A percentile compares a stretch with the other conserved stretches of the same genome.
These are phyloP conservation scores for Drosophila barbarae DNA, from an alignment of 2,888 invertebrate genomes.

Conservation along the genomic window DNA sequence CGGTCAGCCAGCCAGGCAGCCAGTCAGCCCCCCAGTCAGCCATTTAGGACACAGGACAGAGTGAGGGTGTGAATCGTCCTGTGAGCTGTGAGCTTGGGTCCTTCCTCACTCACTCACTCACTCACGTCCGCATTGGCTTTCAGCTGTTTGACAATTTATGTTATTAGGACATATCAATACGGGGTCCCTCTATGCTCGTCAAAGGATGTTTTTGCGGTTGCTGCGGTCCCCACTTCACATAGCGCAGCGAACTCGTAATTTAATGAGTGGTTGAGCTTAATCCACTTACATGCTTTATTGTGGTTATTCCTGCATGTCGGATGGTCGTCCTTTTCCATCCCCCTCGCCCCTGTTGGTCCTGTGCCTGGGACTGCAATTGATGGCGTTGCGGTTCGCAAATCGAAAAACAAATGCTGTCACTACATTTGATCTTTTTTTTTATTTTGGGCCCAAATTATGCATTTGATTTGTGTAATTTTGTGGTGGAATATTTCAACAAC, in stretches of 20 bases:
- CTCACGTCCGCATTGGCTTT: constrained; percentile 1
- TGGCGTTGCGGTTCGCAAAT: constrained; percentile 40
- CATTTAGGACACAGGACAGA: constrained; percentile 4
- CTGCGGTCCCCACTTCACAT: constrained; percentile 41
- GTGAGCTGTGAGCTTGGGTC: not conserved
- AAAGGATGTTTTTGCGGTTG: constrained; percentile 53
- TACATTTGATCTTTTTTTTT: constrained; percentile 36
- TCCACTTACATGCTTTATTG: constrained; percentile 63
- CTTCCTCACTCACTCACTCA: constrained; percentile 3
- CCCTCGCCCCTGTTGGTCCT: not conserved
- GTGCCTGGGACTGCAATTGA: constrained; percentile 20
- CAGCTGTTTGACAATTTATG: constrained; percentile 53
- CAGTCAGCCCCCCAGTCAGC: not conserved
- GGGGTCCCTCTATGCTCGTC: constrained; percentile 25
- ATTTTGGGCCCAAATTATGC: constrained; percentile 15
- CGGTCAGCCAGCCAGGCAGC: not conserved
- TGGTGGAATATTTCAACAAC: constrained; percentile 23
- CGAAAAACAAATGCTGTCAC: constrained; percentile 41
- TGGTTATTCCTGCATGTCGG: constrained; percentile 47
- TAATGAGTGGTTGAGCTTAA: constrained; percentile 63
- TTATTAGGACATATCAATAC: constrained; percentile 52
- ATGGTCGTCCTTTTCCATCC: not conserved
- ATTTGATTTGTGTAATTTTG: constrained; percentile 41
- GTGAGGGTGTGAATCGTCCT: not conserved
- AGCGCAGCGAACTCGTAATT: constrained; percentile 43